These are phyloP conservation scores for Microcaecilia unicolor DNA, from an alignment of 2,797 vertebrate species.

Conservation along the genomic window DNA sequence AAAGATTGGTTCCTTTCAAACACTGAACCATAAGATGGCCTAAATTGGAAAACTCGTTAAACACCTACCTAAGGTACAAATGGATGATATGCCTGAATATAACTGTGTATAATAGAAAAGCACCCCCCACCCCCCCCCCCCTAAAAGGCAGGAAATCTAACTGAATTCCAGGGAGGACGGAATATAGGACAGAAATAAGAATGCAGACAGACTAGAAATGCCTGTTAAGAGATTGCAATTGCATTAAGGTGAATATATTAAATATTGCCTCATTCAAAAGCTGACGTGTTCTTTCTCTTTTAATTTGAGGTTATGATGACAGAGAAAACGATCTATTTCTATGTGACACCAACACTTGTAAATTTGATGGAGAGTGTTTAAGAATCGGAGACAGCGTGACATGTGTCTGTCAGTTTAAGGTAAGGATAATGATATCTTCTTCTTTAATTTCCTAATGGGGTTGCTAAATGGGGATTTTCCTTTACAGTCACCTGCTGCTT, in stretches of 20 bases:
- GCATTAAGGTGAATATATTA: too few species aligned
- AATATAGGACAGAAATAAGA: too few species aligned
- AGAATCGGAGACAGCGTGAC: conserved; percentile 96
- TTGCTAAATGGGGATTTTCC: conserved; percentile 28
- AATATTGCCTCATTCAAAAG: too few species aligned
- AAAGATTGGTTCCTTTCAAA: conserved; percentile 19
- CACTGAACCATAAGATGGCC: conserved; percentile 14
- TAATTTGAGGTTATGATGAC: conserved; percentile 85
- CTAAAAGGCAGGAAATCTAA: conserved; percentile 18
- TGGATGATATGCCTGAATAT: background rate
- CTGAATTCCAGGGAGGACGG: conserved; percentile 21
- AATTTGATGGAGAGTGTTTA: conserved; percentile 97
- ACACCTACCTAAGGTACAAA: conserved; percentile 2
- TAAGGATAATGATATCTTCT: conserved; percentile 54
- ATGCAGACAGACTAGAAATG: too few species aligned
- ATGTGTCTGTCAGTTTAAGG: conserved; percentile 98
- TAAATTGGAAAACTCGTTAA: background rate
- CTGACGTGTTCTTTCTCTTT: conserved; percentile 39
- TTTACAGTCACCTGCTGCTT: conserved; percentile 34
- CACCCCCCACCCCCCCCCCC: too few species aligned
- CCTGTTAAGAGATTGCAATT: too few species aligned
- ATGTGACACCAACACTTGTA: conserved; percentile 97
- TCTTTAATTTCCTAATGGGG: conserved; percentile 33
- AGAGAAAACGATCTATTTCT: conserved; percentile 96
- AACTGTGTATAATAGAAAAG: background rate